Percentiles rank a stretch among this genome's conserved stretches.
These are phyloP conservation scores for Fissipunctia ypsillon DNA, from an alignment of 2,888 invertebrate species.

Conservation along the genomic window DNA sequence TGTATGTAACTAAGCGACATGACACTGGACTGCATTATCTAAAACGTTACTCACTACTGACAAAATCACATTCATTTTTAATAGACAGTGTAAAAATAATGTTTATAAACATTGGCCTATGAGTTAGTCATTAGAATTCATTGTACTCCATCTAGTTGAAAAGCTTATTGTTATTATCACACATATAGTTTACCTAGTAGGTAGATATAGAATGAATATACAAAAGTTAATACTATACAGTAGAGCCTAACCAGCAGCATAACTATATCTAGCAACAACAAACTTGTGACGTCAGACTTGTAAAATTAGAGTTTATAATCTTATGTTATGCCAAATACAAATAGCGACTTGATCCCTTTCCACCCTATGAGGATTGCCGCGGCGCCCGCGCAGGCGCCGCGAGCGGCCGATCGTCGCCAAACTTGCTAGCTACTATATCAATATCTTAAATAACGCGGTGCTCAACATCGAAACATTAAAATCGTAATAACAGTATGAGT, in stretches of 20 bases:
- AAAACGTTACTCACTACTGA: constrained; percentile 83
- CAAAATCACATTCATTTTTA: constrained; percentile 86
- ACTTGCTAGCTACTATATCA: constrained; percentile 33
- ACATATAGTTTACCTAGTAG: constrained; percentile 85
- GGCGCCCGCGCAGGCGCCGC: constrained; percentile 58
- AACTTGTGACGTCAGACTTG: constrained; percentile 78
- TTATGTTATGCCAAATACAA: constrained; percentile 66
- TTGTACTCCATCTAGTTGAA: constrained; percentile 89
- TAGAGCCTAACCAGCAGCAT: constrained; percentile 66
- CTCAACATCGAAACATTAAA: constrained; percentile 73
- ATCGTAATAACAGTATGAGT: constrained; percentile 58
- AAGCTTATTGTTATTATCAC: constrained; percentile 90
- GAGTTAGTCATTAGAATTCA: constrained; percentile 84
- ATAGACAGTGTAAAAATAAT: constrained; percentile 90
- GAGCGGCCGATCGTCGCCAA: constrained; percentile 57
- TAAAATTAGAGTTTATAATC: constrained; percentile 70
- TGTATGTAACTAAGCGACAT: constrained; percentile 60
- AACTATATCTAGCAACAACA: constrained; percentile 68
- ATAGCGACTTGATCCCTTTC: constrained; percentile 74
- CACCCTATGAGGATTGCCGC: constrained; percentile 65
- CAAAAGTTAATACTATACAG: constrained; percentile 82
- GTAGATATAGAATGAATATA: constrained; percentile 85
- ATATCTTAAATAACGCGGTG: constrained; percentile 64
- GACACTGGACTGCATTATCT: constrained; percentile 83
- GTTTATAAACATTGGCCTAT: constrained; percentile 89